phyloP scores from a whole-genome alignment of 2,888 invertebrate genomes.

The Tachina lurida region DNA sequence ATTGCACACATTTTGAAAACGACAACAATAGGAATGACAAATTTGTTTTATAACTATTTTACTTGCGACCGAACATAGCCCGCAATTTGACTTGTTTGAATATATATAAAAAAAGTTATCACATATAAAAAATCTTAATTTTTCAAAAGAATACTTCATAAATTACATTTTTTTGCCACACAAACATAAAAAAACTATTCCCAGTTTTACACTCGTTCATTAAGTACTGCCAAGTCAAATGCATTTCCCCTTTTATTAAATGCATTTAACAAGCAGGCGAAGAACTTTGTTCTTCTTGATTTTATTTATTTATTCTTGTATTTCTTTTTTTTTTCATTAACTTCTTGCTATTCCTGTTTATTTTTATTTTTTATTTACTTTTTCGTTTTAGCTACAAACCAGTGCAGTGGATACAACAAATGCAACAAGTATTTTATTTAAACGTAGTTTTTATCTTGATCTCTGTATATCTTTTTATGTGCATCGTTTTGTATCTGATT shows the following conservation, averaged over 20 bases:
- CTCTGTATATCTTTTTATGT: constrained; percentile 49
- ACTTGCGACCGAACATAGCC: background rate
- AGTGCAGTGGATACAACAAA: constrained; percentile 23
- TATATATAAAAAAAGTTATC: background rate
- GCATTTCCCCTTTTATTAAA: constrained; percentile 37
- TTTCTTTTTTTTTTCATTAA: background rate
- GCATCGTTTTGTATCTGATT: constrained; percentile 55
- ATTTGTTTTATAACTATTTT: no score
- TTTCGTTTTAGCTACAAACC: background rate
- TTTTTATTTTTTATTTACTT: background rate
- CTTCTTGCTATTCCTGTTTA: constrained; percentile 36
- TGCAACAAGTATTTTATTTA: constrained; percentile 22
- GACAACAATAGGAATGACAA: no score
- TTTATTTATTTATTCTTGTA: background rate
- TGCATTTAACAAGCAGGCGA: constrained; percentile 17
- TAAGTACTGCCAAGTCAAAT: background rate
- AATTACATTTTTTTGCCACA: constrained; percentile 2
- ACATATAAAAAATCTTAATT: background rate
- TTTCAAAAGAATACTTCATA: constrained; percentile 12
- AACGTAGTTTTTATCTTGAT: constrained; percentile 48
- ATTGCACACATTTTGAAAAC: no score
- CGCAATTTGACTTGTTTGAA: background rate
- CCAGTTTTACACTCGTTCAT: background rate
- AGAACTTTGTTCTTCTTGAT: constrained; percentile 13
- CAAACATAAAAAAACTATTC: background rate